Conservation (phyloP, 2,797 vertebrate genomes). For the Clarias platycephalus region DNA sequence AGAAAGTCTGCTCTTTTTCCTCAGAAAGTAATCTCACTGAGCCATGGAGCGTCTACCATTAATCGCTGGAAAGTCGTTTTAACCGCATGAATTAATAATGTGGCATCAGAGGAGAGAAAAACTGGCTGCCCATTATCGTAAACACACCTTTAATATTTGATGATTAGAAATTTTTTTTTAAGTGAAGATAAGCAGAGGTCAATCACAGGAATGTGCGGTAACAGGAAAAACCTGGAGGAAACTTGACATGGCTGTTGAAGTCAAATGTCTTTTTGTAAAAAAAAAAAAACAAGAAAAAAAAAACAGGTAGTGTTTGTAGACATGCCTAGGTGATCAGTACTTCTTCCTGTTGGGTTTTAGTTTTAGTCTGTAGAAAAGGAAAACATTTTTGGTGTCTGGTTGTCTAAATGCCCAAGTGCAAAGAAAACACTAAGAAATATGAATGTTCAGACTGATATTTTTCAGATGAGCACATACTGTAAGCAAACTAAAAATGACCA, state of each 20-base stretch:
- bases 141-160: slow-evolving; percentile 85
- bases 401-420: background rate
- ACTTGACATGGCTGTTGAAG: slow-evolving; percentile 14
- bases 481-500: background rate
- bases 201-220: slow-evolving; percentile 56
- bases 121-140: slow-evolving; percentile 80
- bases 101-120: slow-evolving; percentile 73
- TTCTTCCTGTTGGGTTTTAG: background rate
- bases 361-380: slow-evolving; percentile 2
- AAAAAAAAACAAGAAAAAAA: too few relatives aligned
- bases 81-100: slow-evolving; percentile 87
- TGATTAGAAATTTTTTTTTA: slow-evolving; percentile 71
- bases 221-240: slow-evolving; percentile 58
- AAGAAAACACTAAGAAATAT: background rate
- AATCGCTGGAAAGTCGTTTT: slow-evolving; percentile 85
- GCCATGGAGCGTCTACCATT: slow-evolving; percentile 75
- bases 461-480: background rate
- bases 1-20: slow-evolving; percentile 66
- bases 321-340: background rate
- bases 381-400: background rate
- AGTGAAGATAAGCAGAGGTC: slow-evolving; percentile 72
- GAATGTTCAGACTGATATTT: too few relatives aligned
- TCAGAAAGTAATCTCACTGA: slow-evolving; percentile 69
- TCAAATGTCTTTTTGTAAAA: background rate
- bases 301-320: background rate